Evolutionary conservation across 92 coral and sea anemone species (phyloP).

Genomic region (Actinernus sp.): DNA sequence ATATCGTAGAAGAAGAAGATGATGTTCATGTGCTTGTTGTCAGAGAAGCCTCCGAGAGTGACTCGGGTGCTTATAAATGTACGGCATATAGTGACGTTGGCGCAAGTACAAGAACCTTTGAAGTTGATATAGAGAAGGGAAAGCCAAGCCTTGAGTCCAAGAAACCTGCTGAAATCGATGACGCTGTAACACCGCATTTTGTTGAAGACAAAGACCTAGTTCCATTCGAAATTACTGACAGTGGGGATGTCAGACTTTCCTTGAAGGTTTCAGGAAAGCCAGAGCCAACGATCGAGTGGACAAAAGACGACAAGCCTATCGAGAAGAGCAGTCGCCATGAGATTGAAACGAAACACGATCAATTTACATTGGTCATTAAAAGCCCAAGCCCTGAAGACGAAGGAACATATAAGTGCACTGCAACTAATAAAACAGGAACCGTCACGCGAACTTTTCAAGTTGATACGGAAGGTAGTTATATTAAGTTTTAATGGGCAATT

Average conservation of each 20-base stretch:
- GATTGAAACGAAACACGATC: slow-evolving; percentile 62
- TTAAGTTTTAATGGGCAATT: too few species aligned
- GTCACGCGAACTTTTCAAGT: slow-evolving; percentile 68
- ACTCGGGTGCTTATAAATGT: slow-evolving; percentile 82
- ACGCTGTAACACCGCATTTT: slow-evolving; percentile 47
- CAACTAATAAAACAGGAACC: slow-evolving; percentile 71
- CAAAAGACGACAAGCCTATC: slow-evolving; percentile 69
- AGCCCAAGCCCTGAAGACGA: slow-evolving; percentile 67
- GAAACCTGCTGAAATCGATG: slow-evolving; percentile 29
- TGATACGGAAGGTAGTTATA: slow-evolving; percentile 59
- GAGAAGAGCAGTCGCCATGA: slow-evolving; percentile 48
- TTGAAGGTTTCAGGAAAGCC: slow-evolving; percentile 73
- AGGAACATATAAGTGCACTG: slow-evolving; percentile 82
- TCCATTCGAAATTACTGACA: slow-evolving; percentile 56
- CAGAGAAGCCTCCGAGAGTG: slow-evolving; percentile 75
- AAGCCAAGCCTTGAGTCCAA: background rate
- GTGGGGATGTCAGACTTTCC: slow-evolving; percentile 54
- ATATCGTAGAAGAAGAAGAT: slow-evolving; percentile 54
- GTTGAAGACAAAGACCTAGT: slow-evolving; percentile 36
- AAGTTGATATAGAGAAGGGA: slow-evolving; percentile 78
- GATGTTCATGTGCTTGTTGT: slow-evolving; percentile 65
- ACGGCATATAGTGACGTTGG: slow-evolving; percentile 77
- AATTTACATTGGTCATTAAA: slow-evolving; percentile 41
- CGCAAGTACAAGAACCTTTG: slow-evolving; percentile 60
- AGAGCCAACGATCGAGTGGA: slow-evolving; percentile 73